These are phyloP conservation scores for Brenthis hecate DNA, from an alignment of 2,888 invertebrate genomes.

Conservation along the genomic window DNA sequence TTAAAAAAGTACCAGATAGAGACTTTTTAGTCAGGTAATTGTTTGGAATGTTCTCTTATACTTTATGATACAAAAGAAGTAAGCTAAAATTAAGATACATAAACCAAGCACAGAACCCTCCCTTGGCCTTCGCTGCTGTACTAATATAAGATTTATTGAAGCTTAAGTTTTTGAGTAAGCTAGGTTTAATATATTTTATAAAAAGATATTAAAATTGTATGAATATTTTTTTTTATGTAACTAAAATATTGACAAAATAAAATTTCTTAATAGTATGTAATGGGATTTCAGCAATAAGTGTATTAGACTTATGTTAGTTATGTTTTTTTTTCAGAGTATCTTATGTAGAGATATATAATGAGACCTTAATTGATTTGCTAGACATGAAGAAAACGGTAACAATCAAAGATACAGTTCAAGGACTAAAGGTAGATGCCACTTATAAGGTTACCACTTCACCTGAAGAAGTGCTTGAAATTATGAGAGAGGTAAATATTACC, in stretches of 20 bases:
- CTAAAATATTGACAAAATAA: too few species aligned
- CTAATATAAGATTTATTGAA: too few species aligned
- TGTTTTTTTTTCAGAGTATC: conserved; percentile 84
- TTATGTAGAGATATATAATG: conserved; percentile 95
- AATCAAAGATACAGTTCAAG: conserved; percentile 84
- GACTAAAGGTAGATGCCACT: conserved; percentile 85
- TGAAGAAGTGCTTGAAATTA: conserved; percentile 82
- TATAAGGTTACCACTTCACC: conserved; percentile 85
- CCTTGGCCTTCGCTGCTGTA: too few species aligned
- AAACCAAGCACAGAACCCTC: neutral
- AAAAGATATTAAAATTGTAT: too few species aligned
- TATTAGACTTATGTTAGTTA: neutral
- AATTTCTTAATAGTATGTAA: too few species aligned
- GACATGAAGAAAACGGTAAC: conserved; percentile 83
- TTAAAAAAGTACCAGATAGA: conserved; percentile 83
- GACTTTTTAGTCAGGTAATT: conserved; percentile 87
- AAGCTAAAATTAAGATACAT: neutral
- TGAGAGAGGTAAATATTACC: conserved; percentile 68
- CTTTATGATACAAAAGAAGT: neutral
- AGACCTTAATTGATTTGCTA: conserved; percentile 89
- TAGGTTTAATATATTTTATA: too few species aligned
- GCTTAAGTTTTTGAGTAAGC: too few species aligned
- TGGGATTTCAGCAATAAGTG: neutral
- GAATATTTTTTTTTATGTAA: too few species aligned
- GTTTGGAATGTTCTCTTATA: neutral